Evolutionary conservation across 2,113 vertebrate genomes (phyloP).

Genomic region (Bostrychus sinensis): DNA sequence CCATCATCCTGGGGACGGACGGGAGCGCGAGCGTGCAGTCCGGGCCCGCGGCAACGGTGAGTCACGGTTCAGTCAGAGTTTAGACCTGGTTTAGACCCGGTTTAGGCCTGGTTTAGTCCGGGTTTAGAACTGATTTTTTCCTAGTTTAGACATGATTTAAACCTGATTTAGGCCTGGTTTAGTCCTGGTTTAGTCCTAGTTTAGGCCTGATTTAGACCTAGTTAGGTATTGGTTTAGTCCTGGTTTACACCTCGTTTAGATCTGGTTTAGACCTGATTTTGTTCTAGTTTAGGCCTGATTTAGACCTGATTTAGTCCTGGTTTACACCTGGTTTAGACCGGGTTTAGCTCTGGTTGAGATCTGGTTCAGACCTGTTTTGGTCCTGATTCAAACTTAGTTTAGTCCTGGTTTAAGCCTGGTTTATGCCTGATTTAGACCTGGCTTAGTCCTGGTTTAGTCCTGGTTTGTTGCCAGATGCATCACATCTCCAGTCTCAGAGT

Average conservation of each 20-base stretch:
- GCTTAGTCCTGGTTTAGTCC: neutral
- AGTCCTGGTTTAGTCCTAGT: neutral
- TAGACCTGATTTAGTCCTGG: neutral
- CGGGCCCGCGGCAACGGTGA: conserved; percentile 85
- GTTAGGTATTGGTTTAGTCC: too few species aligned
- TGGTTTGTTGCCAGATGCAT: too few species aligned
- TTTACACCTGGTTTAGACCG: neutral
- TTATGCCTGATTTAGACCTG: neutral
- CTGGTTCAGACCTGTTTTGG: neutral
- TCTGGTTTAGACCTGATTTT: neutral
- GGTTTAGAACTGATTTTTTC: conserved; percentile 11
- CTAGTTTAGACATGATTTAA: neutral
- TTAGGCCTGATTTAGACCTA: neutral
- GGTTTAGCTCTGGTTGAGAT: neutral
- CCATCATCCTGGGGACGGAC: conserved; percentile 93
- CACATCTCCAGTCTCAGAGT: too few species aligned
- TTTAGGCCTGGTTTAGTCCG: neutral
- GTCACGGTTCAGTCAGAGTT: conserved; percentile 60
- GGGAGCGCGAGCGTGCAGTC: conserved; percentile 92
- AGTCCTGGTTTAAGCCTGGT: neutral
- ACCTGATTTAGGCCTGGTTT: neutral
- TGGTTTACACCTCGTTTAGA: neutral
- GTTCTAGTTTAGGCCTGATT: too few species aligned
- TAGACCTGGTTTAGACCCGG: conserved; percentile 43
- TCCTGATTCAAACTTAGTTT: neutral